These are phyloP conservation scores for Microtus richardsoni DNA, from an alignment of 2,113 vertebrate genomes.

Conservation along the genomic window DNA sequence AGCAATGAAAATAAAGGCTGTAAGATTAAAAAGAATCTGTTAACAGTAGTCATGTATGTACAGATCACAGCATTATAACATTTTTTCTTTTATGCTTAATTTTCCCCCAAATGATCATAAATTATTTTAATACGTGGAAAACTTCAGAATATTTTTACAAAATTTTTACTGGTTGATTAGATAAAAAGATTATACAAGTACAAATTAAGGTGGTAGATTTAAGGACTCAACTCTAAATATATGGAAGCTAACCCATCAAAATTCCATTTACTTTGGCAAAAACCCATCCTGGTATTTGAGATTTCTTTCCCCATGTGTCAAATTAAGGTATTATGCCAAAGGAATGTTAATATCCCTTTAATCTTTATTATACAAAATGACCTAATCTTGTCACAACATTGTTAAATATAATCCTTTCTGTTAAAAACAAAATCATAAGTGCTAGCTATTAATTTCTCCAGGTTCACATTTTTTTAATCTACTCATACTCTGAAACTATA, in stretches of 20 bases:
- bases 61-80: slow-evolving; percentile 47
- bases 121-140: slow-evolving; percentile 61
- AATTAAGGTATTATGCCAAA: slow-evolving; percentile 21
- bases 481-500: slow-evolving; percentile 22
- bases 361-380: slow-evolving; percentile 41
- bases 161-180: slow-evolving; percentile 11
- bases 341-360: slow-evolving; percentile 40
- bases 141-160: slow-evolving; percentile 39
- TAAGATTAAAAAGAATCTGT: slow-evolving; percentile 55
- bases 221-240: slow-evolving; percentile 56
- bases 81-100: slow-evolving; percentile 51
- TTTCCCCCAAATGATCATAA: slow-evolving; percentile 31
- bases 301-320: slow-evolving; percentile 23
- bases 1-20: slow-evolving; percentile 73
- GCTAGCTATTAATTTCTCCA: slow-evolving; percentile 36
- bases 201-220: slow-evolving; percentile 1
- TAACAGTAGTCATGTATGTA: slow-evolving; percentile 55
- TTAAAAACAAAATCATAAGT: slow-evolving; percentile 51
- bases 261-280: slow-evolving; percentile 44
- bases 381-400: slow-evolving; percentile 18
- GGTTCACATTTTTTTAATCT: not conserved
- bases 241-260: slow-evolving; percentile 6
- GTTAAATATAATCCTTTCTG: slow-evolving; percentile 28
- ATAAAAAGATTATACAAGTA: slow-evolving; percentile 31
- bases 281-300: not conserved